Evolutionary conservation across 2,888 invertebrate genomes (phyloP).

Genomic region (Prosapia bicincta): DNA sequence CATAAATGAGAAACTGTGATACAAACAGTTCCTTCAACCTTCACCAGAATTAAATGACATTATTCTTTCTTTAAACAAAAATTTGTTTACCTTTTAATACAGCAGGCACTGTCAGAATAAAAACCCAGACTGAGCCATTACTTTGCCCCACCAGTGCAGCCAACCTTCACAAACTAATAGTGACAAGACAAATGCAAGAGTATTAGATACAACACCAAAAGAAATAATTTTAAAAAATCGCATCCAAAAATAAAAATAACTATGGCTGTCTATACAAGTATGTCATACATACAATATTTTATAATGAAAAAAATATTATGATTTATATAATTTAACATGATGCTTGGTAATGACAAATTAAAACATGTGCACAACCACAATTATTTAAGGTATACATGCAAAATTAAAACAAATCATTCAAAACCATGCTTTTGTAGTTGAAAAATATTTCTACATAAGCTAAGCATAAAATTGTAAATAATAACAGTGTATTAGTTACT

Average conservation of each 20-base stretch:
- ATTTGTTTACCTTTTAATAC: neutral
- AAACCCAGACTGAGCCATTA: constrained; percentile 21
- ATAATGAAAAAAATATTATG: constrained; percentile 33
- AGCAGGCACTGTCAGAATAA: constrained; percentile 10
- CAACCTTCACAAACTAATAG: constrained; percentile 31
- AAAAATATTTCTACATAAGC: neutral
- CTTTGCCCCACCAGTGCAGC: constrained; percentile 23
- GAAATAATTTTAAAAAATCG: constrained; percentile 14
- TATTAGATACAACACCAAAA: constrained; percentile 32
- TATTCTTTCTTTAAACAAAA: neutral
- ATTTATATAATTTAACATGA: neutral
- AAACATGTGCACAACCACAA: constrained; percentile 42
- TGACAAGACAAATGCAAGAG: constrained; percentile 26
- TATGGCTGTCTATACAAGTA: constrained; percentile 18
- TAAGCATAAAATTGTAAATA: too few species aligned
- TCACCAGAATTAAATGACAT: neutral
- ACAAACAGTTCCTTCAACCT: neutral
- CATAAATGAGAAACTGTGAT: neutral
- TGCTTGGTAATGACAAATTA: constrained; percentile 44
- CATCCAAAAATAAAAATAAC: constrained; percentile 17
- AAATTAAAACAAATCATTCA: neutral
- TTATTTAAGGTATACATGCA: neutral
- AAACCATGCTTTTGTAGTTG: neutral
- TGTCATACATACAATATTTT: constrained; percentile 30
- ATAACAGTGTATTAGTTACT: too few species aligned